Evolutionary conservation across 2,888 invertebrate species (phyloP).

Genomic region (Acrobasis consociella): DNA sequence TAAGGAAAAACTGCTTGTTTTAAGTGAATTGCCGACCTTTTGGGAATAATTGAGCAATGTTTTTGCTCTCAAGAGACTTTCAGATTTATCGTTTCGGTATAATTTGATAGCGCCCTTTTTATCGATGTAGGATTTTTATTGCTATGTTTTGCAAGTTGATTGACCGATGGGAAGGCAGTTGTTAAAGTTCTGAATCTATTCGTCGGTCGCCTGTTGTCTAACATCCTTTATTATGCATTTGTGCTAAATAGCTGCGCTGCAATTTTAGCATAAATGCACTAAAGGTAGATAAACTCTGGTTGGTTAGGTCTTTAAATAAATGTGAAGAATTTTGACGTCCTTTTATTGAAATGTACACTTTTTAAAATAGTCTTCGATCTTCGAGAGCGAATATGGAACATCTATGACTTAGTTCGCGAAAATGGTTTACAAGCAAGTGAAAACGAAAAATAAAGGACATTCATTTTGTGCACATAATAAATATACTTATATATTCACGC

Average conservation of each 20-base stretch:
- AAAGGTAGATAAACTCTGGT: no score
- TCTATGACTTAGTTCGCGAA: no score
- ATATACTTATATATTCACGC: no score
- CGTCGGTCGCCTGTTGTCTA: neutral
- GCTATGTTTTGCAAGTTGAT: neutral
- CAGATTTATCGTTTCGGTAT: slow-evolving; percentile 23
- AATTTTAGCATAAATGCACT: no score
- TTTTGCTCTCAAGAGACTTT: slow-evolving; percentile 39
- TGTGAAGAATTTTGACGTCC: no score
- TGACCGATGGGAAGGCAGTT: neutral
- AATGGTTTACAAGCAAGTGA: no score
- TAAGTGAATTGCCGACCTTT: slow-evolving; percentile 63
- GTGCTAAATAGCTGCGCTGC: neutral
- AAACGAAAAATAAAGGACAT: no score
- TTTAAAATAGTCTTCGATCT: no score
- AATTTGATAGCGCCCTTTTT: slow-evolving; percentile 20
- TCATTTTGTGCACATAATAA: no score
- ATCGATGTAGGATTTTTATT: slow-evolving; percentile 15
- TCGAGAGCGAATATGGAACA: no score
- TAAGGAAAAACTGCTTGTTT: slow-evolving; percentile 46
- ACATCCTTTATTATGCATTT: neutral
- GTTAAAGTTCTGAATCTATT: neutral
- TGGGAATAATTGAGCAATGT: slow-evolving; percentile 59
- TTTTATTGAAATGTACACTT: no score
- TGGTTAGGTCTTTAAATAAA: no score